Evolutionary conservation across 2,113 vertebrate genomes (phyloP).

Genomic region (Podarcis cretensis): DNA sequence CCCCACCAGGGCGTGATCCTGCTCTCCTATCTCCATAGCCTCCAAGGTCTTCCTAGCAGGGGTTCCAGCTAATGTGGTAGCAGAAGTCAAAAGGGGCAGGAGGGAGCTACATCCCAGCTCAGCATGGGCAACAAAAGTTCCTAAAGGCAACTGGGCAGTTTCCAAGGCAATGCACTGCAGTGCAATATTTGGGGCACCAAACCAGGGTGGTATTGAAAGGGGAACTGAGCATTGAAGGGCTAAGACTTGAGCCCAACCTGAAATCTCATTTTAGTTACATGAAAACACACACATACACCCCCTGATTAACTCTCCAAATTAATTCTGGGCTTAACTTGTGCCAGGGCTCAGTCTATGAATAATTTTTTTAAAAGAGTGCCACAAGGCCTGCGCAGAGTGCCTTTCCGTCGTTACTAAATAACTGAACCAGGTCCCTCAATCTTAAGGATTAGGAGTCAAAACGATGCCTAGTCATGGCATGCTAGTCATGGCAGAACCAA

Average conservation of each 20-base stretch:
- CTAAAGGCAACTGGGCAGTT: neutral
- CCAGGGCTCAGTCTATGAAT: neutral
- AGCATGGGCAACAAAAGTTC: neutral
- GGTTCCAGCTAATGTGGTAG: neutral
- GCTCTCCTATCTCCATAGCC: constrained; percentile 8
- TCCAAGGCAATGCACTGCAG: neutral
- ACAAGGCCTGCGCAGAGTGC: neutral
- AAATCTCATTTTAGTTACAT: neutral
- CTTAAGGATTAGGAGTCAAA: neutral
- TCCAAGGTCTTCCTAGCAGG: constrained; percentile 44
- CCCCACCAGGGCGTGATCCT: constrained; percentile 58
- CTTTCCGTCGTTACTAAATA: neutral
- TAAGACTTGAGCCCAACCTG: neutral
- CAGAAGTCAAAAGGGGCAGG: neutral
- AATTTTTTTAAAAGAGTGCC: neutral
- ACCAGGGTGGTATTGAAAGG: neutral
- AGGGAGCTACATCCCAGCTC: neutral
- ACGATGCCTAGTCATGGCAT: neutral
- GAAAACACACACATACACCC: neutral
- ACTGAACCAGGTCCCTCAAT: neutral
- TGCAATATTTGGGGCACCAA: neutral
- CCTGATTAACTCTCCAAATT: neutral
- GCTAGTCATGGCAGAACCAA: neutral
- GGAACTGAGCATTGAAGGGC: neutral
- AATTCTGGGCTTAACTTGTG: neutral